Percentiles rank a stretch among this genome's conserved stretches.
phyloP scores from a whole-genome alignment of 2,113 vertebrate genomes.

The human (Homo sapiens) region GRCh38 chr1:6794501-6795000 shows the following conservation, averaged over 20 bases:
- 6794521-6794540: slow-evolving; percentile 7
- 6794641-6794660: slow-evolving; percentile 26
- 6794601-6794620: slow-evolving; percentile 13
- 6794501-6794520: slow-evolving; percentile 60
- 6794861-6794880: slow-evolving; percentile 35
- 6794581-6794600: slow-evolving; percentile 1
- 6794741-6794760: slow-evolving; percentile 37
- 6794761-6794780: slow-evolving; percentile 27
- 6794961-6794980: background rate
- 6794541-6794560: slow-evolving; percentile 2
- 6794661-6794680: slow-evolving; percentile 15
- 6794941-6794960: background rate
- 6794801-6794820: slow-evolving; percentile 1
- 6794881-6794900: background rate
- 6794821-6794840: slow-evolving; percentile 36
- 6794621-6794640: slow-evolving; percentile 24
- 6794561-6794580: slow-evolving; percentile 16
- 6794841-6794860: slow-evolving; percentile 52
- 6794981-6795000: slow-evolving; percentile 10
- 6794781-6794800: background rate
- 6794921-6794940: background rate
- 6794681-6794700: slow-evolving; percentile 14
- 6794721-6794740: slow-evolving; percentile 50
- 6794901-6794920: too few species aligned
- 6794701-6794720: slow-evolving; percentile 48